Evolutionary conservation across 2,888 invertebrate species (phyloP).

Genomic region (Melanchra persicariae): DNA sequence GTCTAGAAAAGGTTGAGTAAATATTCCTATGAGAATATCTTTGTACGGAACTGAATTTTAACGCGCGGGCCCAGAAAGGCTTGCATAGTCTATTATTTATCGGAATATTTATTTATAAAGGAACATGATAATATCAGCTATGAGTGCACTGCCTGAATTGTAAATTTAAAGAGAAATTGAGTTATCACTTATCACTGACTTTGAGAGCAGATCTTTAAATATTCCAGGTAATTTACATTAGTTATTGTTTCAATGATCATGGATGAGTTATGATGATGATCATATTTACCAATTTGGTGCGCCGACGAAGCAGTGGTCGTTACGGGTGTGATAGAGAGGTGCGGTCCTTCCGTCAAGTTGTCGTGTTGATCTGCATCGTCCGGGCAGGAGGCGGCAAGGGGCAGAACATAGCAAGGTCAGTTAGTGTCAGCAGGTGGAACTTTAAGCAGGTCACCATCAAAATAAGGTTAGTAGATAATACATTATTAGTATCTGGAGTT

Average conservation of each 20-base stretch:
- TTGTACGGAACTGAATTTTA: background rate
- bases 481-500: conserved; percentile 2
- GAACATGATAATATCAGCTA: no score
- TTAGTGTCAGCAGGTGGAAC: conserved; percentile 28
- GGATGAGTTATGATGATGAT: background rate
- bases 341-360: conserved; percentile 59
- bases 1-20: background rate
- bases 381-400: conserved; percentile 43
- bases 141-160: no score
- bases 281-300: conserved; percentile 56
- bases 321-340: conserved; percentile 78
- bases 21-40: no score
- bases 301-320: conserved; percentile 55
- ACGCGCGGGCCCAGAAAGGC: background rate
- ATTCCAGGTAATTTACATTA: no score
- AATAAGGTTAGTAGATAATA: conserved; percentile 41
- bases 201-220: background rate
- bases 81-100: no score
- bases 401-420: conserved; percentile 56
- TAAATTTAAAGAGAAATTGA: no score
- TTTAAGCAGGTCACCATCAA: conserved; percentile 35
- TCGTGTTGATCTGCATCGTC: conserved; percentile 45
- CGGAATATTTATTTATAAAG: no score
- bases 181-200: no score
- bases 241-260: background rate